Evolutionary conservation across 1,140 invertebrate genomes (phyloP), one percentile per base, ranked within the genome.

Genomic region (Caenorhabditis briggsae): DNA sequence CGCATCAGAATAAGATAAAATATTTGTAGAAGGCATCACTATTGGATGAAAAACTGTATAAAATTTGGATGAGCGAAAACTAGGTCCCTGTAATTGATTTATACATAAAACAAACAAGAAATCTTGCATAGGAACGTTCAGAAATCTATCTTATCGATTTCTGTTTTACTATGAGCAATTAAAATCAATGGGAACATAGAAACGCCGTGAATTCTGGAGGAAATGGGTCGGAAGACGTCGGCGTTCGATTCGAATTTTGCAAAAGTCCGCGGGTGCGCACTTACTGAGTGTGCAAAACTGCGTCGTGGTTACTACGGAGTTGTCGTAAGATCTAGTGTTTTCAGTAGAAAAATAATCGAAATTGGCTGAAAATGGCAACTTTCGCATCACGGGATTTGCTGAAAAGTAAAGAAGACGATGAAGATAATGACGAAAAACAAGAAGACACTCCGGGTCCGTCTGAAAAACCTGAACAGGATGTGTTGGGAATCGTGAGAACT

Each of bases 351-450:
- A n/a, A n/a, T n/a, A n/a, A n/a, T n/a, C 33, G 33, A 33, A 33
- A 33, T 1, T 3, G 33, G 33, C 33, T 78, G 12, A 41, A 74
- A 78, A 86, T 86, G 85, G 85, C 85, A 18, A 86, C 85, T 12
- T 86, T 86, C 25, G 85, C 74, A 6, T 86, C 85, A 12, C 50
- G 50, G 8, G 85, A 82, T 12, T 43, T 43, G 16, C 33, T 33
- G 33, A 33, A 33, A 33, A n/a, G 16, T 9, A 50, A 86, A 82
- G 20, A 48, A 53, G 78, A 16, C 0, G 70, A 50, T 14, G 85
- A 53, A 33, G 74, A 86, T 20, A 74, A 53, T 33, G 85, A 86
- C 11, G 41, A n/a, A 16, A 9, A 48, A 59, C 12, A 9, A 41
- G 70, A 82, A 78, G 55, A 18, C 23, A 23, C 20, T 25, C 9